Evolutionary conservation across 2,113 vertebrate species (phyloP), one percentile per base, ranked within the genome.

Genomic region (Tetraodon nigroviridis): DNA sequence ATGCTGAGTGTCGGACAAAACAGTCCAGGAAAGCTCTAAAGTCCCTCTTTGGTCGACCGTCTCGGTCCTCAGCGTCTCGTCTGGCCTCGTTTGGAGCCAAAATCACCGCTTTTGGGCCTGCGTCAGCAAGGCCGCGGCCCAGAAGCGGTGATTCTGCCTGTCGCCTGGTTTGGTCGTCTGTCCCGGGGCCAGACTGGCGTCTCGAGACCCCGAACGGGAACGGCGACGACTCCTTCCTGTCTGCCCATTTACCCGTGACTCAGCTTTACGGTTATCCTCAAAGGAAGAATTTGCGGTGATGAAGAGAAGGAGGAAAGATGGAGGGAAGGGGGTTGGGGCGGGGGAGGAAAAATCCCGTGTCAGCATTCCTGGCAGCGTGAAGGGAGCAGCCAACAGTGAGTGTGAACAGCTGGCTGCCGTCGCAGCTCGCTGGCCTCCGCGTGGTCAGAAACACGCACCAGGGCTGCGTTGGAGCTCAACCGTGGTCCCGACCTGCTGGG

Each of bases 341-440:
- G 18, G 22, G 20, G 20, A n/a, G 0, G 55, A 67, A 53, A n/a
- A n/a, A n/a, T n/a, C 56, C 47, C 53, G 50, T 62, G 74, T 82
- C 80, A 84, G 71, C 58, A 44, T 67, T 61, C 51, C 73, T 70
- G 81, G 72, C 51, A 71, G 64, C 19, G 32, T 3, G 55, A 40
- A 51, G 29, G 67, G 85, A 48, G 58, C 54, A 72, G 72, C 82
- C 61, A 47, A 51, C 10, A 21, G 63, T 55, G 70, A 81, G 73
- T 71, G 63, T 64, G 65, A 79, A 40, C 66, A 75, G 60, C 61
- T 78, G 81, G 68, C 73, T 73, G 72, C 53, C 47, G 19, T 41
- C 37, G 42, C 44, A 56, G 50, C 63, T 73, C 56, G 20, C 45
- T 58, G 55, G 52, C 50, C 29, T 21, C 45, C 51, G 11, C 41